Evolutionary conservation across 1,140 invertebrate species (phyloP).

Genomic region (Bombus superbus): DNA sequence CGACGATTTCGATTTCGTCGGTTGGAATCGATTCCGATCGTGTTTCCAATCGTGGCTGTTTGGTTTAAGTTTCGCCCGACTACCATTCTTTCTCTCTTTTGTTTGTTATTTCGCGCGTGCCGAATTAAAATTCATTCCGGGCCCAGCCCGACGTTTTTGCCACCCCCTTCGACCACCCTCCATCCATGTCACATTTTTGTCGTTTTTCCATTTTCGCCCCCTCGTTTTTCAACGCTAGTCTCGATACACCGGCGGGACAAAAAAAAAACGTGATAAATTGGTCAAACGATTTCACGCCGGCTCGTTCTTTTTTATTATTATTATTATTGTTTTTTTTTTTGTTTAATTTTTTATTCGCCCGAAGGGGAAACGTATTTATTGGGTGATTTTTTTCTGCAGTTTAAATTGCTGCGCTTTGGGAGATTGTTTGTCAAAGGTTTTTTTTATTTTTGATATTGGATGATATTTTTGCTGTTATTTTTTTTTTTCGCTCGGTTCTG

Average conservation of each 20-base stretch:
- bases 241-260: neutral
- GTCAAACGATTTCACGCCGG: conserved; percentile 9
- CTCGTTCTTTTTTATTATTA: conserved; percentile 22
- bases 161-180: conserved; percentile 10
- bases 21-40: conserved; percentile 50
- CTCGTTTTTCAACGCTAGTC: conserved; percentile 55
- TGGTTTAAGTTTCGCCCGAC: conserved; percentile 65
- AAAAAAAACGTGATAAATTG: conserved; percentile 30
- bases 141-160: conserved; percentile 3
- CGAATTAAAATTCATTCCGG: conserved; percentile 63
- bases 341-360: conserved; percentile 3
- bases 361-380: neutral
- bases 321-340: conserved; percentile 1
- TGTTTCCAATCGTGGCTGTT: conserved; percentile 68
- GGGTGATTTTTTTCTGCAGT: neutral
- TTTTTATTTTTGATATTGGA: neutral
- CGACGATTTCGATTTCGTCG: conserved; percentile 57
- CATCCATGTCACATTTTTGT: conserved; percentile 40
- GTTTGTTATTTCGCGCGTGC: conserved; percentile 71
- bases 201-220: conserved; percentile 62
- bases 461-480: neutral
- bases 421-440: neutral
- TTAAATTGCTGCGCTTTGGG: conserved; percentile 7
- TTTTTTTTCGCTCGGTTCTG: neutral
- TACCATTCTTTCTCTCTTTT: conserved; percentile 51